These are phyloP conservation scores for Ectropis crepuscularia DNA, from an alignment of 2,888 invertebrate species.

Conservation along the genomic window DNA sequence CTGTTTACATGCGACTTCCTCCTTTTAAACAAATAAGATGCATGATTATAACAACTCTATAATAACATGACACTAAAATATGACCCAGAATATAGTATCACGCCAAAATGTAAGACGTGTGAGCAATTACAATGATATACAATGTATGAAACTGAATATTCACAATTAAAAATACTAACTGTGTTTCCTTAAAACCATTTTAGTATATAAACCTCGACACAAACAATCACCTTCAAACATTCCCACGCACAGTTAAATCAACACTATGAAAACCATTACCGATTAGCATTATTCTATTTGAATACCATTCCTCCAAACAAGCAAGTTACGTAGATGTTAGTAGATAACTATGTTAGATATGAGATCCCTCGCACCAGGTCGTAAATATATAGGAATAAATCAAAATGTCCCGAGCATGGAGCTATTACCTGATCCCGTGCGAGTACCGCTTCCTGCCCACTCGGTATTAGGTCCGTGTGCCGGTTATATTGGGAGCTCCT, in stretches of 20 bases:
- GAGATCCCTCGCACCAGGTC: slow-evolving; percentile 77
- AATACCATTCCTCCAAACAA: slow-evolving; percentile 56
- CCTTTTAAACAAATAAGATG: slow-evolving; percentile 18
- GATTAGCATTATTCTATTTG: slow-evolving; percentile 49
- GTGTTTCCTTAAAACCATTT: slow-evolving; percentile 21
- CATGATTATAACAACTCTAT: slow-evolving; percentile 32
- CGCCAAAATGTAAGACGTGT: slow-evolving; percentile 81
- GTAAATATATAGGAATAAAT: slow-evolving; percentile 71
- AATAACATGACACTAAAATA: slow-evolving; percentile 39
- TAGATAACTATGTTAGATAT: slow-evolving; percentile 66
- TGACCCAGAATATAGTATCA: slow-evolving; percentile 55
- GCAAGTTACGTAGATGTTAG: slow-evolving; percentile 63
- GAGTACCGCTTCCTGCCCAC: slow-evolving; percentile 84
- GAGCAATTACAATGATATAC: slow-evolving; percentile 58
- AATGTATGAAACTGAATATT: slow-evolving; percentile 8
- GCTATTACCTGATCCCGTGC: slow-evolving; percentile 82
- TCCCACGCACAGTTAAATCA: slow-evolving; percentile 55
- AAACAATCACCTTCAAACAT: slow-evolving; percentile 56
- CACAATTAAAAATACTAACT: slow-evolving; percentile 12
- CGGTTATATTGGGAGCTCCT: slow-evolving; percentile 80
- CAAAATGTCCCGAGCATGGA: slow-evolving; percentile 78
- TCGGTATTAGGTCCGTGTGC: slow-evolving; percentile 72
- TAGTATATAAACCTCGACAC: slow-evolving; percentile 27
- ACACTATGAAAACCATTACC: slow-evolving; percentile 60
- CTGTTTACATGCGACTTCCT: slow-evolving; percentile 34